Conservation (phyloP, 2,797 vertebrate genomes). For the Enteromius viviparus region DNA sequence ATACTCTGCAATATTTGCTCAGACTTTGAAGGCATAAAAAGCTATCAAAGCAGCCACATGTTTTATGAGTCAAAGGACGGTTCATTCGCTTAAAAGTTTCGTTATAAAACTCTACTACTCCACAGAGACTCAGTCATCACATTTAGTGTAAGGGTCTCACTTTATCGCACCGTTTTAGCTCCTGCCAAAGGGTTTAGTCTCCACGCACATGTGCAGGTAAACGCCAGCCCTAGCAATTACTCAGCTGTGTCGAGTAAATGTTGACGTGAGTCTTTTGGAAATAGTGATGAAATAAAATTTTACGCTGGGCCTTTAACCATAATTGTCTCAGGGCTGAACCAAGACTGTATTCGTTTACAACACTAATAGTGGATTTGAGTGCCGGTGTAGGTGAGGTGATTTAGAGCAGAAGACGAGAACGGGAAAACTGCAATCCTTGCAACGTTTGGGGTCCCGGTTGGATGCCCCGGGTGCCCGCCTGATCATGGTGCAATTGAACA, state of each 20-base stretch:
- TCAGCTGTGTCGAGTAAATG: constrained; percentile 25
- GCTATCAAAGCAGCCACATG: neutral
- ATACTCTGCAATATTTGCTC: neutral
- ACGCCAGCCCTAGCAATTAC: constrained; percentile 5
- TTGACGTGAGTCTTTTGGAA: constrained; percentile 19
- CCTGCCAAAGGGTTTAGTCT: constrained; percentile 6
- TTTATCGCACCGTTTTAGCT: neutral
- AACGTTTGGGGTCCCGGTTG: constrained; percentile 11
- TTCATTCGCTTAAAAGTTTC: constrained; percentile 10
- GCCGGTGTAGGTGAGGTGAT: constrained; percentile 14
- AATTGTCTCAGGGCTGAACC: constrained; percentile 30
- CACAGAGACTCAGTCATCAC: constrained; percentile 26
- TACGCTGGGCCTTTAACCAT: neutral
- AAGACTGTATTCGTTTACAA: constrained; percentile 20
- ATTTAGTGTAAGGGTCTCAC: constrained; percentile 18
- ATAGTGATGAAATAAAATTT: constrained; percentile 45
- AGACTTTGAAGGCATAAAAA: neutral
- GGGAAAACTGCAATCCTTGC: constrained; percentile 16
- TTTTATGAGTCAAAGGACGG: neutral
- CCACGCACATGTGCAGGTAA: constrained; percentile 3
- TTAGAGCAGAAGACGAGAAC: constrained; percentile 13
- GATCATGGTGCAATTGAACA: constrained; percentile 29
- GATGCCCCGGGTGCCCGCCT: constrained; percentile 32
- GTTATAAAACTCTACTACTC: constrained; percentile 10
- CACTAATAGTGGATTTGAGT: constrained; percentile 14